A percentile compares a stretch with the other conserved stretches of the same genome.
These are phyloP conservation scores for Erebia aethiops DNA, from an alignment of 2,888 invertebrate genomes.

Conservation along the genomic window DNA sequence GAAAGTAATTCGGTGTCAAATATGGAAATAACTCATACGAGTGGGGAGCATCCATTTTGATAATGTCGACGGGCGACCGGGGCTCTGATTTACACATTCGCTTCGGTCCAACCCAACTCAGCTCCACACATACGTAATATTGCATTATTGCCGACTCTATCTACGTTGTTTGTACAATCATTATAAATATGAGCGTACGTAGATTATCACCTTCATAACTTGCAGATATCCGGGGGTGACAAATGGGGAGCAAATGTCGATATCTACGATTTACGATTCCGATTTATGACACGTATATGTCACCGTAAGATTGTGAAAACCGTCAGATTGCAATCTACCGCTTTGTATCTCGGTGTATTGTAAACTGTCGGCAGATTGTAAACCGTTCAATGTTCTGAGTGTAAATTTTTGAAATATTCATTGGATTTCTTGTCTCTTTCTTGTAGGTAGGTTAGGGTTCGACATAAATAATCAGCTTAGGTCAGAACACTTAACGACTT, in stretches of 20 bases:
- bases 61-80: conserved; percentile 77
- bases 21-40: conserved; percentile 83
- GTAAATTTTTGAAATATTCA: too few species aligned
- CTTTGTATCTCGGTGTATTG: too few species aligned
- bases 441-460: too few species aligned
- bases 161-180: conserved; percentile 4
- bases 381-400: too few species aligned
- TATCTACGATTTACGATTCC: neutral
- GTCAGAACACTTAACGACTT: too few species aligned
- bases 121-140: conserved; percentile 32
- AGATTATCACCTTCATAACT: conserved; percentile 2
- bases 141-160: conserved; percentile 12
- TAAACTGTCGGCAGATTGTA: too few species aligned
- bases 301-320: too few species aligned
- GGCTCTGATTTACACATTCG: conserved; percentile 73
- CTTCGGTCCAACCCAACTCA: conserved; percentile 48
- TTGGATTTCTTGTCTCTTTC: too few species aligned
- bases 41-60: conserved; percentile 80
- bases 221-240: neutral
- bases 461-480: too few species aligned
- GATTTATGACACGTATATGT: too few species aligned
- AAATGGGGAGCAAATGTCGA: neutral
- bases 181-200: neutral
- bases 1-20: conserved; percentile 84
- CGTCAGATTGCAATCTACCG: too few species aligned